These are phyloP conservation scores for Gadopsis marmoratus DNA, from an alignment of 2,797 vertebrate genomes.

Conservation along the genomic window DNA sequence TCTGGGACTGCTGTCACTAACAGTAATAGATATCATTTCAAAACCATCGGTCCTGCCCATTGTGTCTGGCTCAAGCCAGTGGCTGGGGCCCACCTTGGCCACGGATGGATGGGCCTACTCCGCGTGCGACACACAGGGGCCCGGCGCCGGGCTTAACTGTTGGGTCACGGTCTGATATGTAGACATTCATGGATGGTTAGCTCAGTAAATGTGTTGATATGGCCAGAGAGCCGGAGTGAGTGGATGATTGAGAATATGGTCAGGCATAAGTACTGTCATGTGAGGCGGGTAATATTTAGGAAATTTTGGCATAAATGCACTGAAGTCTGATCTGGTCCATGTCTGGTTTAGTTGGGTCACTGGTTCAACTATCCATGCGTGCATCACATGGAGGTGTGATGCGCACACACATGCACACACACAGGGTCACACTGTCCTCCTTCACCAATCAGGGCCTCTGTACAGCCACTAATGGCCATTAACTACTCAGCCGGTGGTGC, in stretches of 20 bases:
- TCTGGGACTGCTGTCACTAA: constrained; percentile 90
- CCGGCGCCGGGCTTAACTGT: constrained; percentile 80
- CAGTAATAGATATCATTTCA: constrained; percentile 95
- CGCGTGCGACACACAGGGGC: constrained; percentile 61
- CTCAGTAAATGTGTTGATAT: constrained; percentile 76
- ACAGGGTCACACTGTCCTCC: constrained; percentile 62
- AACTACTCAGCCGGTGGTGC: constrained; percentile 81
- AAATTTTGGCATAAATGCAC: constrained; percentile 39
- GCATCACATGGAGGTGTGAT: constrained; percentile 44
- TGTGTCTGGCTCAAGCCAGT: constrained; percentile 74
- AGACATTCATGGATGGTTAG: constrained; percentile 81
- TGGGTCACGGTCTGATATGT: constrained; percentile 79
- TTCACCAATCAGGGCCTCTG: constrained; percentile 65
- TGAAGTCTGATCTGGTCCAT: constrained; percentile 16
- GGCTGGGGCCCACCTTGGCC: constrained; percentile 77
- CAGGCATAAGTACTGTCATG: constrained; percentile 53
- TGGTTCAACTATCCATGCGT: constrained; percentile 37
- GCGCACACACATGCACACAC: constrained; percentile 27
- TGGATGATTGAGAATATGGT: constrained; percentile 56
- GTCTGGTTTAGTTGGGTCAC: constrained; percentile 46
- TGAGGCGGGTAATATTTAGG: constrained; percentile 31
- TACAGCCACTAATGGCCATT: constrained; percentile 77
- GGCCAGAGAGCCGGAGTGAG: constrained; percentile 49
- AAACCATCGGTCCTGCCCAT: constrained; percentile 78
- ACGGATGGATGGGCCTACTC: constrained; percentile 70